Evolutionary conservation across 53 echinoderm and acorn worm species (phyloP).

Genomic region (Echinarachnius parma): DNA sequence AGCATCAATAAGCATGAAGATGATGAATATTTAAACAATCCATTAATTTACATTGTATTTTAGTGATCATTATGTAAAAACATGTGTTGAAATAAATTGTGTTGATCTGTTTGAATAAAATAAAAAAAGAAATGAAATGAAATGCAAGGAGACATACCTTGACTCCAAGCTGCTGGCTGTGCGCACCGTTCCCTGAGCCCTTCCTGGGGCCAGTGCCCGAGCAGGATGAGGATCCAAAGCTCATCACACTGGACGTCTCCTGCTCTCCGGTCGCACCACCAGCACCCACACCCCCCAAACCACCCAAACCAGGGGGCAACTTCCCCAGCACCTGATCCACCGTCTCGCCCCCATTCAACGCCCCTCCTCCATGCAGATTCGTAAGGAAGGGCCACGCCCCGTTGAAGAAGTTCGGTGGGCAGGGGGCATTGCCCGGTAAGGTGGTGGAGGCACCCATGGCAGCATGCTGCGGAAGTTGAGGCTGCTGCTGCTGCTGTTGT

Average conservation of each 20-base stretch:
- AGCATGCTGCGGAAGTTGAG: neutral
- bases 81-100: too few species aligned
- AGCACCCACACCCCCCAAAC: slow-evolving; percentile 15
- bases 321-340: slow-evolving; percentile 41
- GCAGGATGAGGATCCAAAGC: slow-evolving; percentile 89
- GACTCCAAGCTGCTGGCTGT: slow-evolving; percentile 70
- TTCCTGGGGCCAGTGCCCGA: slow-evolving; percentile 72
- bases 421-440: neutral
- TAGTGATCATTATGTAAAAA: too few species aligned
- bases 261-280: slow-evolving; percentile 54
- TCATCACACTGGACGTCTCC: slow-evolving; percentile 94
- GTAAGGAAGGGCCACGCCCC: slow-evolving; percentile 72
- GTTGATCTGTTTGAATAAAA: too few species aligned
- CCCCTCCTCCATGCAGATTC: slow-evolving; percentile 19
- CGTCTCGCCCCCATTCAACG: slow-evolving; percentile 9
- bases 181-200: slow-evolving; percentile 40
- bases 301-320: slow-evolving; percentile 9
- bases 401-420: slow-evolving; percentile 70
- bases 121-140: too few species aligned
- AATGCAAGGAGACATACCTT: too few species aligned
- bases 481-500: slow-evolving; percentile 12
- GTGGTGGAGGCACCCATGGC: neutral
- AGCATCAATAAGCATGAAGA: too few species aligned
- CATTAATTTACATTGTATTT: too few species aligned
- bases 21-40: too few species aligned